A percentile compares a stretch with the other conserved stretches of the same genome.
Conservation (phyloP, 2,113 vertebrate genomes). For the Macquaria australasica region DNA sequence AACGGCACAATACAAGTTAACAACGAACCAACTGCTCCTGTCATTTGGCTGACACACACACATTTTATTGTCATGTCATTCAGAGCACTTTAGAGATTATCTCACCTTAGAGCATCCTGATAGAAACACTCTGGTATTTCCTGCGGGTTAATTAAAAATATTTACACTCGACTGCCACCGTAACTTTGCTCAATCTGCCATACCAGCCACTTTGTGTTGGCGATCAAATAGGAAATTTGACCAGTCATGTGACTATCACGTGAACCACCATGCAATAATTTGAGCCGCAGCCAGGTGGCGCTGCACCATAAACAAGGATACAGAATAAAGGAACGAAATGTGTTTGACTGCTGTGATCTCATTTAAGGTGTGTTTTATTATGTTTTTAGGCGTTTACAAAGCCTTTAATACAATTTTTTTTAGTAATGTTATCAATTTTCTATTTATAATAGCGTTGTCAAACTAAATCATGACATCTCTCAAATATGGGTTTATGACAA, state of each 20-base stretch:
- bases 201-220: neutral
- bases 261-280: conserved; percentile 7
- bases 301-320: neutral
- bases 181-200: neutral
- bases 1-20: neutral
- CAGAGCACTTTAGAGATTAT: neutral
- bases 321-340: neutral
- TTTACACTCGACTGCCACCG: neutral
- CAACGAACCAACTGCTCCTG: neutral
- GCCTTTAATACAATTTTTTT: neutral
- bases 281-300: conserved; percentile 20
- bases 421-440: neutral
- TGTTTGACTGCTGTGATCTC: neutral
- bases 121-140: conserved; percentile 32
- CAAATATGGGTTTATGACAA: neutral
- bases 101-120: conserved; percentile 25
- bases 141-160: neutral
- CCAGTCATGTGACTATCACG: conserved; percentile 68
- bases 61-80: neutral
- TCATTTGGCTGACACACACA: conserved; percentile 24
- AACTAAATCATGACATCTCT: neutral
- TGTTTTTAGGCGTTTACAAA: neutral
- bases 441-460: neutral
- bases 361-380: neutral
- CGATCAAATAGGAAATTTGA: neutral